These are phyloP conservation scores for Parnassius orleans DNA, from an alignment of 2,888 invertebrate genomes.

Conservation along the genomic window DNA sequence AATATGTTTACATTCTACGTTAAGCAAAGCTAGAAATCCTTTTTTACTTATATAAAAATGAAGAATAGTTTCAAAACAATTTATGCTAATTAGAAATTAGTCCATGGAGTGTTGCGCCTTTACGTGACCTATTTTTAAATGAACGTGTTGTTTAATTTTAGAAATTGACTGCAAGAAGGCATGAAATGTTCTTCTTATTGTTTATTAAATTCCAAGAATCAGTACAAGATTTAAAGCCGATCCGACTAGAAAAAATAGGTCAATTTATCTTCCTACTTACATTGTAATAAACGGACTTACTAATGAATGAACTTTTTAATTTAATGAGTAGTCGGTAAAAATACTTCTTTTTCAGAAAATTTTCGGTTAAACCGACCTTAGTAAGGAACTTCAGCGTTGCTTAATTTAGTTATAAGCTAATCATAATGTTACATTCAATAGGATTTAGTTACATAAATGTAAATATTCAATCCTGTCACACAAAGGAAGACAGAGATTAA, in stretches of 20 bases:
- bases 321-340: neutral
- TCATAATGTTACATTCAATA: too few species aligned
- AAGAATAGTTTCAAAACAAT: constrained; percentile 21
- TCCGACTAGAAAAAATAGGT: constrained; percentile 14
- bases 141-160: constrained; percentile 5
- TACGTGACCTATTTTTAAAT: constrained; percentile 19
- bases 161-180: neutral
- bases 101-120: constrained; percentile 16
- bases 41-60: constrained; percentile 19
- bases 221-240: constrained; percentile 10
- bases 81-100: constrained; percentile 23
- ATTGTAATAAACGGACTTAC: constrained; percentile 24
- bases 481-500: too few species aligned
- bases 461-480: too few species aligned
- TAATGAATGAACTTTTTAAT: constrained; percentile 23
- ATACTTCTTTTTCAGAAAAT: too few species aligned
- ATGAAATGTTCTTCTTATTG: neutral
- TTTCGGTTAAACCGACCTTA: neutral
- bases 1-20: constrained; percentile 24
- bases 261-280: constrained; percentile 7
- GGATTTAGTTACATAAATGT: too few species aligned
- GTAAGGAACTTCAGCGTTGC: too few species aligned
- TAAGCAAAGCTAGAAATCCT: constrained; percentile 24
- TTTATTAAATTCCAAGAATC: neutral
- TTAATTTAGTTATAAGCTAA: too few species aligned